Percentiles rank a stretch among this genome's conserved stretches.
Evolutionary conservation across 92 coral and sea anemone genomes (phyloP).

Genomic region (Galaxea fascicularis): DNA sequence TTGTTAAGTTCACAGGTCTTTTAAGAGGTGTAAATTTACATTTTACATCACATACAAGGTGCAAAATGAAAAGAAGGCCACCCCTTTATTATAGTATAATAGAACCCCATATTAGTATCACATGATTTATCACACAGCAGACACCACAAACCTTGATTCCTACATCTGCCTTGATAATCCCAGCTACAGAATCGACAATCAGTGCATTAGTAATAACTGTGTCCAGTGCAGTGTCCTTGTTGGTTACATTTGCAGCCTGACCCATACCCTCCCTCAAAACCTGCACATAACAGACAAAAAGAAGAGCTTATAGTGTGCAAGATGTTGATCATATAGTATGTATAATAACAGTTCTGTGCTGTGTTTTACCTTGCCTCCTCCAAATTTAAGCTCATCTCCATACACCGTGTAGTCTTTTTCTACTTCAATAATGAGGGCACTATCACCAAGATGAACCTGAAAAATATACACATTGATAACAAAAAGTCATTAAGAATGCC

Average conservation of each 20-base stretch:
- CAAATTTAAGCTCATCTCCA: conserved; percentile 81
- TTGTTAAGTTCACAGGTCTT: no score
- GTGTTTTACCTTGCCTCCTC: conserved; percentile 72
- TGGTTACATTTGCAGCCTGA: conserved; percentile 70
- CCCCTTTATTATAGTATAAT: neutral
- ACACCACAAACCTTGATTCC: conserved; percentile 67
- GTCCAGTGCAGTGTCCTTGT: conserved; percentile 61
- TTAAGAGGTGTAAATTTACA: no score
- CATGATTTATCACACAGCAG: no score
- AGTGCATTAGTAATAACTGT: conserved; percentile 81
- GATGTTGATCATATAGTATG: neutral
- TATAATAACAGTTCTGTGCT: neutral
- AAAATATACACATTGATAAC: neutral
- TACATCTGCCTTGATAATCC: conserved; percentile 75
- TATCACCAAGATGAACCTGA: conserved; percentile 68
- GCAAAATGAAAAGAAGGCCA: no score
- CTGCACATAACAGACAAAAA: neutral
- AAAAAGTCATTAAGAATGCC: neutral
- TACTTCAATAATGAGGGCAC: conserved; percentile 68
- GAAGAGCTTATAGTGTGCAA: neutral
- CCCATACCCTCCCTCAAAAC: conserved; percentile 82
- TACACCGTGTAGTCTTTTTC: conserved; percentile 69
- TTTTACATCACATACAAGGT: no score
- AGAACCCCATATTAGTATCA: neutral
- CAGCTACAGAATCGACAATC: conserved; percentile 76